A percentile compares a stretch with the other conserved stretches of the same genome.
phyloP scores from a whole-genome alignment of 2,113 vertebrate genomes.

The Rana temporaria region DNA sequence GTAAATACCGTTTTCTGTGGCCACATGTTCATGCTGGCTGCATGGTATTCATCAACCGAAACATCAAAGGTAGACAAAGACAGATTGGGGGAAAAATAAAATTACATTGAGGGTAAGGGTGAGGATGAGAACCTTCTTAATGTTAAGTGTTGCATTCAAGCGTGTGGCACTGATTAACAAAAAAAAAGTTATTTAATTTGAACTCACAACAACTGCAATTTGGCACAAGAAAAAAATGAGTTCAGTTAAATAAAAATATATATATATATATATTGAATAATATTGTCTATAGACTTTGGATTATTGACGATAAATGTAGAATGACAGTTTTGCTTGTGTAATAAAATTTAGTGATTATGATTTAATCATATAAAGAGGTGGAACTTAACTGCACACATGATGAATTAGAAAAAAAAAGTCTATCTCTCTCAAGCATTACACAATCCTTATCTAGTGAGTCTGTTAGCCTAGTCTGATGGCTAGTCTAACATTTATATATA shows the following conservation, averaged over 20 bases:
- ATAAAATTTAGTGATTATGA: conserved; percentile 52
- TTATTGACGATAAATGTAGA: conserved; percentile 42
- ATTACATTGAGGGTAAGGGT: conserved; percentile 55
- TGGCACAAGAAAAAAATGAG: neutral
- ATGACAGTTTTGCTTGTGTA: conserved; percentile 49
- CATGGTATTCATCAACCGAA: conserved; percentile 58
- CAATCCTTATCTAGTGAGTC: neutral
- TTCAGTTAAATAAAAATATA: neutral
- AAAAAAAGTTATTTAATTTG: conserved; percentile 7
- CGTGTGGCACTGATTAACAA: conserved; percentile 32
- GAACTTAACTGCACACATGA: conserved; percentile 48
- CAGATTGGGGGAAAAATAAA: conserved; percentile 3
- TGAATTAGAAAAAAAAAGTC: conserved; percentile 32
- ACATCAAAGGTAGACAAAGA: conserved; percentile 40
- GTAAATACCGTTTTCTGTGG: conserved; percentile 57
- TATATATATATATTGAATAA: conserved; percentile 14
- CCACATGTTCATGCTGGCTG: conserved; percentile 56
- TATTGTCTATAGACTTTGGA: conserved; percentile 24
- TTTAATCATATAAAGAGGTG: conserved; percentile 55
- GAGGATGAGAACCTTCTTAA: conserved; percentile 53
- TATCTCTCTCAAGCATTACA: neutral
- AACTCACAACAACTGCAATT: neutral
- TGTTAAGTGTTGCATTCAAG: conserved; percentile 43
- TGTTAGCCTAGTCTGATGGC: conserved; percentile 30
- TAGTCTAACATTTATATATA: neutral